These are phyloP conservation scores for Setophaga kirtlandii DNA, from an alignment of 2,113 vertebrate species.

Conservation along the genomic window DNA sequence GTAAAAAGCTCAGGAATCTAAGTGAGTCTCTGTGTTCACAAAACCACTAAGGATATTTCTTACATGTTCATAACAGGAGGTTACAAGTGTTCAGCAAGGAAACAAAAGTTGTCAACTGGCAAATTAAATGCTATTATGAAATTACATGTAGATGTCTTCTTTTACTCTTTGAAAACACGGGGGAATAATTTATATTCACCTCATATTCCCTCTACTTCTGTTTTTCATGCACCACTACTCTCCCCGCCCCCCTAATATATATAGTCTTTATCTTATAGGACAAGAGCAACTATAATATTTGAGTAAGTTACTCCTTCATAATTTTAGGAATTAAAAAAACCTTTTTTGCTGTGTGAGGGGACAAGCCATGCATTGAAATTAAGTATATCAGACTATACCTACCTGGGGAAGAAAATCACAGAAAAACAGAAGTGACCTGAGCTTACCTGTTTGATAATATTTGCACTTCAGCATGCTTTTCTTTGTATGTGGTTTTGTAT, in stretches of 20 bases:
- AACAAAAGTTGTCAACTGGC: neutral
- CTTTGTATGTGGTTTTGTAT: constrained; percentile 90
- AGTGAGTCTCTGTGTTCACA: neutral
- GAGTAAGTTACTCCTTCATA: neutral
- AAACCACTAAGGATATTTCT: neutral
- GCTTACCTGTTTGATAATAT: constrained; percentile 87
- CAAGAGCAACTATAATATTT: neutral
- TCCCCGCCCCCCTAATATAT: neutral
- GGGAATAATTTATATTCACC: neutral
- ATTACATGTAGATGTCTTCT: neutral
- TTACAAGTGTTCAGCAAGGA: neutral
- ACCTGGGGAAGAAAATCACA: neutral
- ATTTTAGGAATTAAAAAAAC: neutral
- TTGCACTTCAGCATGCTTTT: constrained; percentile 86
- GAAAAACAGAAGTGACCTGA: neutral
- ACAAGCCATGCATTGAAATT: neutral
- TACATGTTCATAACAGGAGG: neutral
- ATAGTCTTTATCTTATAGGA: neutral
- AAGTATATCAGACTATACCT: fast-evolving
- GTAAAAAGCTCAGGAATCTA: neutral
- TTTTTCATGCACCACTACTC: neutral
- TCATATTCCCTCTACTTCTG: neutral
- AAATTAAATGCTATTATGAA: neutral
- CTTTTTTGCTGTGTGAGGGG: neutral
- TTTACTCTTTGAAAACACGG: neutral